Evolutionary conservation across 2,113 vertebrate genomes (phyloP), one percentile per base, ranked within the genome.

Genomic region (Pitta sordida): DNA sequence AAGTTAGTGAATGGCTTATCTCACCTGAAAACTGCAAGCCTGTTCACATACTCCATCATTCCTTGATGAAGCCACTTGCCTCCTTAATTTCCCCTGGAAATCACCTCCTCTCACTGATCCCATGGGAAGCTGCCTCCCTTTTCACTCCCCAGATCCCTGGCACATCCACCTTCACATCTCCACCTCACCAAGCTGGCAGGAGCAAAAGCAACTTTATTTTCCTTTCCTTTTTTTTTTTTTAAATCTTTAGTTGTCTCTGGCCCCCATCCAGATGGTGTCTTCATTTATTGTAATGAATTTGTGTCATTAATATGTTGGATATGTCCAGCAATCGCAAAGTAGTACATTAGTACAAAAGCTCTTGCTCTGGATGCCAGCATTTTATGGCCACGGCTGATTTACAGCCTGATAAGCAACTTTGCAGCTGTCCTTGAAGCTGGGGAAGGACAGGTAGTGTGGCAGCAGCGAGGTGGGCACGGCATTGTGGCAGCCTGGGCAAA

Each of bases 321-420:
- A 96, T 95, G 97, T 91, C 79, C 88, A 91, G 94, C 94, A 91
- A 95, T 96, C 94, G 90, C 96, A 92, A 96, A 97, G 94, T 39
- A 95, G 94, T 90, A 91, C 95, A 96, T 93, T 92, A 97, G 95
- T 92, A 91, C 64, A 90, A 96, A 96, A 97, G 93, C 94, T 81
- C 82, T 96, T 62, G 80, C 96, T 89, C 60, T 82, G 83, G 83
- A 84, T 93, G 97, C 97, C 94, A 94, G 67, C 18, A 7, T 73
- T 98, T 98, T 96, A 97, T 95, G 94, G 96, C 94, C 58, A 59
- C 44, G 1, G 70, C 83, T 96, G 97, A 97, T 97, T 97, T 98
- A 97, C 60, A 94, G 94, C 95, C 87, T 70, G 91, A 96, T 96
- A 94, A 96, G 95, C 86, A 92, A 90, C 90, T 91, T 69, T 64